These are phyloP conservation scores for Phymastichus coffea DNA, from an alignment of 1,140 invertebrate species.

Conservation along the genomic window DNA sequence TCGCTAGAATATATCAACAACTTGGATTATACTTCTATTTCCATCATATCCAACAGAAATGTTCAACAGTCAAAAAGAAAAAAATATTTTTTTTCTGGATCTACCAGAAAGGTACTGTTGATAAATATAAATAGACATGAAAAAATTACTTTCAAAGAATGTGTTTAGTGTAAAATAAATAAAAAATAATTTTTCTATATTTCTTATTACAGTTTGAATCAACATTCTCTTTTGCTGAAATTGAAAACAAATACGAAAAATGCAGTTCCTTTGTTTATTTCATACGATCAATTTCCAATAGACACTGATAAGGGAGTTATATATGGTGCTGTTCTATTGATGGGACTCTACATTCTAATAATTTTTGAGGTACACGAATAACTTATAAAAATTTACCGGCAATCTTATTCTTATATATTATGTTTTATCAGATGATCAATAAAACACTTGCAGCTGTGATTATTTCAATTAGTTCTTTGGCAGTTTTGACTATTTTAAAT, in stretches of 20 bases:
- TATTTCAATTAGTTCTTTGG: constrained; percentile 73
- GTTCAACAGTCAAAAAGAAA: no score
- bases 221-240: constrained; percentile 47
- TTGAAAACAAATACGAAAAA: constrained; percentile 58
- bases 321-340: constrained; percentile 71
- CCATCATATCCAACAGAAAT: no score
- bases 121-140: no score
- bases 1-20: no score
- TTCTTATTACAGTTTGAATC: no score
- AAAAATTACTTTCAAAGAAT: no score
- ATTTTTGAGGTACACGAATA: constrained; percentile 70
- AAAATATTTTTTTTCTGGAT: no score
- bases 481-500: constrained; percentile 71
- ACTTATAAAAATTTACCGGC: neutral
- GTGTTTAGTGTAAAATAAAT: no score
- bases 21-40: no score
- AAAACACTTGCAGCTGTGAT: constrained; percentile 81
- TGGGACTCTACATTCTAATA: constrained; percentile 78
- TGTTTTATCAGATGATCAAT: constrained; percentile 68
- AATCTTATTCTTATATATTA: no score
- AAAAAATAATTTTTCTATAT: no score
- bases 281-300: constrained; percentile 65
- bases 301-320: constrained; percentile 66
- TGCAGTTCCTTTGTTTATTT: constrained; percentile 63
- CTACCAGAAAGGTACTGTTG: no score